Percentiles rank a stretch among this genome's conserved stretches.
These are phyloP conservation scores for Rhea americana DNA, from an alignment of 2,113 vertebrate genomes.

Conservation along the genomic window DNA sequence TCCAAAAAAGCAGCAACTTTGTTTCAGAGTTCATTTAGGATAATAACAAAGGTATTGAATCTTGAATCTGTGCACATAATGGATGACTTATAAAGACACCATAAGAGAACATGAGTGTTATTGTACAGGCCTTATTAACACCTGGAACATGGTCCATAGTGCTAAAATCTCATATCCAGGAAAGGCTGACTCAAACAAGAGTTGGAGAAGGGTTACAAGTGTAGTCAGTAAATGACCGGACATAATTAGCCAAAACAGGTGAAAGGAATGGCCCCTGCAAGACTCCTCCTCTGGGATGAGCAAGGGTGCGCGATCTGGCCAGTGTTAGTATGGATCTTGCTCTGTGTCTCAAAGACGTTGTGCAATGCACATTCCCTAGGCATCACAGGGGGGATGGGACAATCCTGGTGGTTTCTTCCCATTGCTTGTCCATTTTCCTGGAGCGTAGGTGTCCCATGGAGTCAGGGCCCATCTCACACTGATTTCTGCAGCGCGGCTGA, in stretches of 20 bases:
- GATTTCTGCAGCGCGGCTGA: neutral
- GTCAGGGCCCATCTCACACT: neutral
- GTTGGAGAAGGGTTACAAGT: neutral
- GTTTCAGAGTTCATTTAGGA: neutral
- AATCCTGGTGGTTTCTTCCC: neutral
- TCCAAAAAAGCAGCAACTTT: neutral
- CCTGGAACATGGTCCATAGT: neutral
- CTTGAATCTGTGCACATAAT: neutral
- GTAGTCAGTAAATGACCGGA: neutral
- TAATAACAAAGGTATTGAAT: neutral
- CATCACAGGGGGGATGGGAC: neutral
- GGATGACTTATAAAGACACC: neutral
- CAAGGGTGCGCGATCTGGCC: neutral
- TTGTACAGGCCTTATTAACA: neutral
- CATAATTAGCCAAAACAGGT: neutral
- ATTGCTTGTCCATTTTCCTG: neutral
- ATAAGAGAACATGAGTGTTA: neutral
- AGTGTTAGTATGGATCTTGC: rapidly evolving
- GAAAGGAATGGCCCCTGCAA: neutral
- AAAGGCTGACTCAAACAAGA: neutral
- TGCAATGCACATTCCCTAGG: neutral
- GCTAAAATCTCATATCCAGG: neutral
- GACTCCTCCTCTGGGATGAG: no score
- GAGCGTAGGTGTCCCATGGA: neutral
- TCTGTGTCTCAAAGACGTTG: neutral